Evolutionary conservation across 2,888 invertebrate species (phyloP), one percentile per base, ranked within the genome.

Genomic region (Syrista parreyssii): DNA sequence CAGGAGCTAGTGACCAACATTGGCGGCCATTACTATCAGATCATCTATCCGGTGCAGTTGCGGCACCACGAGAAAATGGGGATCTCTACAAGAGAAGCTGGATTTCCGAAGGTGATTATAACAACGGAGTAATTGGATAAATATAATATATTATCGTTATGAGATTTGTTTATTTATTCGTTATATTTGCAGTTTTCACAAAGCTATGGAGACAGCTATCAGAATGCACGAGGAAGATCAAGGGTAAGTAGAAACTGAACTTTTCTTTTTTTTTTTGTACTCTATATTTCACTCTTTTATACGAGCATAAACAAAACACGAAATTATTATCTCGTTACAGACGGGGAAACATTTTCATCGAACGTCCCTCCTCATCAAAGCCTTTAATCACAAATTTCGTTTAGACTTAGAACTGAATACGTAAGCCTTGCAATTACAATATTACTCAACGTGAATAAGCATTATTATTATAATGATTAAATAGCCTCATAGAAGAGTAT

Each of bases 31-130:
- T 97, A 96, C 93, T 98, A 97, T 93, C 97, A 98, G 93, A 97
- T 98, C 92, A 97, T 98, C 89, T 98, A 97, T 93, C 98, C 98
- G 85, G 97, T 97, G 87, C 98, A 98, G 94, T 93, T 97, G 92
- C 95, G 97, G 82, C 97, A 98, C 93, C 97, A 98, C 95, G 97
- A 97, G 93, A 97, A 97, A 93, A 96, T 98, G 96, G 98, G 97
- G 92, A 97, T 98, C 92, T 97, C 97, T 88, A 98, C 98, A 86
- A 94, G 98, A 92, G 97, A 97, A 94, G 95, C 96, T 92, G 96
- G 96, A 93, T 94, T 95, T 91, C 95, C 95, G 92, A 97, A 97
- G 96, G 97, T 97, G 93, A 93, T 55, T 23, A 9, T 2, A 23
- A 55, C 2, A 23, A 9, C 1, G 6, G 23, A 55, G 23, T 55